Evolutionary conservation across 2,888 invertebrate species (phyloP), one percentile per base, ranked within the genome.

Genomic region (Papilio demoleus): DNA sequence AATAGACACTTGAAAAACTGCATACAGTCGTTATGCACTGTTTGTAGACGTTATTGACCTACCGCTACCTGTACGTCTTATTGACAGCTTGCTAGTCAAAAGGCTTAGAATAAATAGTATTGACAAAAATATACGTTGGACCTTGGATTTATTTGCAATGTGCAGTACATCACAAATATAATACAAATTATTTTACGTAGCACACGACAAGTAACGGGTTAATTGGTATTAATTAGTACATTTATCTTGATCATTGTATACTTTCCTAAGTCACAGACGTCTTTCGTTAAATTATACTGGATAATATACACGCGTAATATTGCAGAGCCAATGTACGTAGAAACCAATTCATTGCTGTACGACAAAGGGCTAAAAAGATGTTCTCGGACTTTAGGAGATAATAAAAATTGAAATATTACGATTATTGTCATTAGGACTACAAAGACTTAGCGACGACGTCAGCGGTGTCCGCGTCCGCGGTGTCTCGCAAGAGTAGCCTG

Each of bases 401-500:
- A 14, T 1, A 12, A 24, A 1, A 14, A 22, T 11, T 6, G 22
- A 1, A 4, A 61, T 60, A 34, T n/a, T n/a, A n/a, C n/a, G n/a
- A n/a, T n/a, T n/a, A n/a, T n/a, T n/a, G n/a, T n/a, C n/a, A n/a
- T n/a, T 45, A 78, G 76, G 70, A 79, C 71, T 68, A 70, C n/a
- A 79, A 77, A 31, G 81, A 79, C 42, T 70, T 82, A 27, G 77
- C 74, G 22, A 79, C 84, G 1, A 77, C 74, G 19, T 82, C 83
- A 12, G 82, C 78, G n/a, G 79, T 83, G 1, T 81, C 85, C 1
- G 79, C 79, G 11, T 77, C 79, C 2, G 73, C 74, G 12, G 79
- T 74, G 17, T 85, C 86, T 9, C 86, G 82, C 36, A 90, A 84
- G 74, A 85, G 81, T 72, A 77, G 80, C 2, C 72, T 92, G 60